phyloP scores from a whole-genome alignment of 1,140 invertebrate genomes.

The Cepaea nemoralis region DNA sequence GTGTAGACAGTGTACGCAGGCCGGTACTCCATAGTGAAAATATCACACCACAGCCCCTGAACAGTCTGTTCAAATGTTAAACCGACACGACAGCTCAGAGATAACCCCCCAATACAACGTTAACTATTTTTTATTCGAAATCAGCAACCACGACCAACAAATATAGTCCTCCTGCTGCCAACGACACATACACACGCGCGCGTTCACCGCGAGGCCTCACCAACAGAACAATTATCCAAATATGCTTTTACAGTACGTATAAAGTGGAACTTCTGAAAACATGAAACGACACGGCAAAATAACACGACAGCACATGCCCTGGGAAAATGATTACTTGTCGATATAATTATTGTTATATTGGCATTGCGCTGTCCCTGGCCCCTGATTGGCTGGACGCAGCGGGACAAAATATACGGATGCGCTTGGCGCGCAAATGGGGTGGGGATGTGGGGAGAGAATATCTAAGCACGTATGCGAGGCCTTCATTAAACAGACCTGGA shows the following conservation, averaged over 20 bases:
- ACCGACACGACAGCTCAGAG: too few species aligned
- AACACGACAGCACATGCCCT: slow-evolving; percentile 4
- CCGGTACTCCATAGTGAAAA: slow-evolving; percentile 30
- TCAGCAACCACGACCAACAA: not conserved
- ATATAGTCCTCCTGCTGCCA: not conserved
- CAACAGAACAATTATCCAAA: not conserved
- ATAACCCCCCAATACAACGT: too few species aligned
- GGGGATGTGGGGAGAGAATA: not conserved
- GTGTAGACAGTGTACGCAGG: slow-evolving; percentile 34
- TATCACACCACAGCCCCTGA: not conserved
- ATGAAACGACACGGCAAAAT: slow-evolving; percentile 10
- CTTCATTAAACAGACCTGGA: not conserved
- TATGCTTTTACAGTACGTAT: not conserved
- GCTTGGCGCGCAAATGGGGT: too few species aligned
- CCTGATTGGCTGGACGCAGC: not conserved
- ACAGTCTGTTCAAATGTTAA: too few species aligned
- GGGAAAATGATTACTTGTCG: slow-evolving; percentile 15
- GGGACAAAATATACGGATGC: not conserved
- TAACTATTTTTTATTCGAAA: too few species aligned
- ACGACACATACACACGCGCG: not conserved
- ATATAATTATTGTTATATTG: slow-evolving; percentile 27
- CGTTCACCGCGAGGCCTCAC: not conserved
- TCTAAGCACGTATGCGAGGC: not conserved
- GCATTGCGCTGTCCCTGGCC: not conserved
- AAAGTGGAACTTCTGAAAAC: slow-evolving; percentile 1